phyloP scores from a whole-genome alignment of 2,797 vertebrate species.

The Argya squamiceps region DNA sequence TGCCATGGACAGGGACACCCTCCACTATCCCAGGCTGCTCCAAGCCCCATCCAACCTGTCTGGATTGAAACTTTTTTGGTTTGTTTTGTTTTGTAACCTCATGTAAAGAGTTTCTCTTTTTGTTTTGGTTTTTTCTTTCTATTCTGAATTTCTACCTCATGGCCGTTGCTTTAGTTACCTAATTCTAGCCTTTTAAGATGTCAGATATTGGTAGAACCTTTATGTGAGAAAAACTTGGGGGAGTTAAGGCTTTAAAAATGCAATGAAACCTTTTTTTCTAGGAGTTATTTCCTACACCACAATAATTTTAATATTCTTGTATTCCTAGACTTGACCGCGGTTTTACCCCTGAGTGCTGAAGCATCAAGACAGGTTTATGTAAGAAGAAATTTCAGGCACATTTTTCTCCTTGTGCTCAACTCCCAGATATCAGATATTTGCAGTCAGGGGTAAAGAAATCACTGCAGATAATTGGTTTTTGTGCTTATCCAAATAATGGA shows the following conservation, averaged over 20 bases:
- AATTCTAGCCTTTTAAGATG: not conserved
- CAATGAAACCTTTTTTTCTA: not conserved
- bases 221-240: not conserved
- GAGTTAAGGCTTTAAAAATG: not conserved
- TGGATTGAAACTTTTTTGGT: not conserved
- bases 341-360: not conserved
- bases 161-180: not conserved
- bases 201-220: not conserved
- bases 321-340: not conserved
- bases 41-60: not conserved
- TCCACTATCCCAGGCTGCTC: not conserved
- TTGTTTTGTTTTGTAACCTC: not conserved
- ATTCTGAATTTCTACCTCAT: not conserved
- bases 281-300: not conserved
- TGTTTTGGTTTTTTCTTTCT: not conserved
- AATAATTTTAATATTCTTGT: not conserved
- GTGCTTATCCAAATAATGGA: not conserved
- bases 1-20: not conserved
- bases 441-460: not conserved
- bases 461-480: not conserved
- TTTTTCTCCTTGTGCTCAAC: not conserved
- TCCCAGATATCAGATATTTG: not conserved
- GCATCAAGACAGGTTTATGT: not conserved
- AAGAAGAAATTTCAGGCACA: not conserved
- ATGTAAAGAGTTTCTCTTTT: not conserved